Conservation (phyloP, 1,140 invertebrate species). For the Tetramorium parvispinum region DNA sequence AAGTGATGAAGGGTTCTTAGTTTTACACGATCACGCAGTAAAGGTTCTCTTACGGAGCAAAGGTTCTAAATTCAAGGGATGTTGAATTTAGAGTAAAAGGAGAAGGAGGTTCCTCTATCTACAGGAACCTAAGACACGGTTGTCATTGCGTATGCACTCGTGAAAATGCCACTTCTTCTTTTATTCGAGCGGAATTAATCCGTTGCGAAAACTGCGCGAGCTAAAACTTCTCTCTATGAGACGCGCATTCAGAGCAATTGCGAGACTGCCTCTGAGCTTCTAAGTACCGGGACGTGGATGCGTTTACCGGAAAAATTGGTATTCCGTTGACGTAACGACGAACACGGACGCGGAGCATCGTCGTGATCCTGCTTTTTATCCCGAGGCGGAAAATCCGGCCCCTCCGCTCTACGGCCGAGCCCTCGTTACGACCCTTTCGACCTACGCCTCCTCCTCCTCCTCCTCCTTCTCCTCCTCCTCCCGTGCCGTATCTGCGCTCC, state of each 20-base stretch:
- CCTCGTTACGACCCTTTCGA: conserved; percentile 60
- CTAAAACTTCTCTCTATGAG: conserved; percentile 21
- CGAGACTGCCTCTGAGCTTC: conserved; percentile 39
- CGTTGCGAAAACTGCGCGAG: conserved; percentile 10
- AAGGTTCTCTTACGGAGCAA: too few relatives aligned
- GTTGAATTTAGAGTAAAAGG: not conserved
- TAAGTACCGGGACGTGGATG: conserved; percentile 52
- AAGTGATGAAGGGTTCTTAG: not conserved
- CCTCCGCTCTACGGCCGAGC: conserved; percentile 14
- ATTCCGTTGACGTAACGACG: conserved; percentile 64
- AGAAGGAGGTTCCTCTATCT: not conserved
- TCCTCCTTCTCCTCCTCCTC: not conserved
- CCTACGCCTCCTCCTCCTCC: not conserved
- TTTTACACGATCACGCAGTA: not conserved
- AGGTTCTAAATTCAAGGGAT: not conserved
- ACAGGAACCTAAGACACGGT: not conserved
- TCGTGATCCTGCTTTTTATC: conserved; percentile 65
- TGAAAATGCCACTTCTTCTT: conserved; percentile 49
- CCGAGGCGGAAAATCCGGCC: conserved; percentile 58
- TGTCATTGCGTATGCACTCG: conserved; percentile 27
- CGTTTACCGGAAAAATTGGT: conserved; percentile 66
- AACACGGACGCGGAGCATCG: conserved; percentile 47
- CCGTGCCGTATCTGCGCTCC: conserved; percentile 29
- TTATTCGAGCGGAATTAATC: conserved; percentile 46
- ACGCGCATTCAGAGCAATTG: conserved; percentile 38